Conservation (phyloP, 2,797 vertebrate genomes). For the Muraenolepis orangiensis region DNA sequence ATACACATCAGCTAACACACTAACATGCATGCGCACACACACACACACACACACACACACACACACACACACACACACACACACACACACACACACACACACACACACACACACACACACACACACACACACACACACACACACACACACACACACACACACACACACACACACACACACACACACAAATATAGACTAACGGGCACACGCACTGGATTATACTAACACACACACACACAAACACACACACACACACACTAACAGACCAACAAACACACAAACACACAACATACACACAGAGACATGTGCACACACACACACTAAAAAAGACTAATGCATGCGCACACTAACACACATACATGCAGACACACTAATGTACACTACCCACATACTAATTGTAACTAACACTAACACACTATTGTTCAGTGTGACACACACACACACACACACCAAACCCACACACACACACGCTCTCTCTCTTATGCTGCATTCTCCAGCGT, state of each 20-base stretch:
- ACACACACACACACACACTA: slow-evolving; percentile 57
- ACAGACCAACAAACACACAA: too few relatives aligned
- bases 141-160: slow-evolving; percentile 13
- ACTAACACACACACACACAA: slow-evolving; percentile 43
- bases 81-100: slow-evolving; percentile 11
- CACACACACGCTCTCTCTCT: too few relatives aligned
- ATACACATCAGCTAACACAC: slow-evolving; percentile 36
- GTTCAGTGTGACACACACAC: too few relatives aligned
- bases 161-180: slow-evolving; percentile 46
- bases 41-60: slow-evolving; percentile 2
- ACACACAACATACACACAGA: slow-evolving; percentile 9
- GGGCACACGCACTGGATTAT: slow-evolving; percentile 64
- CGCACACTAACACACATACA: slow-evolving; percentile 30
- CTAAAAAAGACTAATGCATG: slow-evolving; percentile 26
- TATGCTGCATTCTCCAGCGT: not conserved
- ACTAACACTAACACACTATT: too few relatives aligned
- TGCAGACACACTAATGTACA: slow-evolving; percentile 17
- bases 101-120: slow-evolving; percentile 34
- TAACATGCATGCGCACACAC: slow-evolving; percentile 1
- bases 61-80: slow-evolving; percentile 34
- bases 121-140: slow-evolving; percentile 49
- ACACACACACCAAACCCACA: too few relatives aligned
- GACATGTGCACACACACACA: slow-evolving; percentile 26
- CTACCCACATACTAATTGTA: slow-evolving; percentile 1
- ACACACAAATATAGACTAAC: too few relatives aligned